A percentile compares a stretch with the other conserved stretches of the same genome.
Evolutionary conservation across 2,797 vertebrate genomes (phyloP).

Genomic region (Bradypodion pumilum): DNA sequence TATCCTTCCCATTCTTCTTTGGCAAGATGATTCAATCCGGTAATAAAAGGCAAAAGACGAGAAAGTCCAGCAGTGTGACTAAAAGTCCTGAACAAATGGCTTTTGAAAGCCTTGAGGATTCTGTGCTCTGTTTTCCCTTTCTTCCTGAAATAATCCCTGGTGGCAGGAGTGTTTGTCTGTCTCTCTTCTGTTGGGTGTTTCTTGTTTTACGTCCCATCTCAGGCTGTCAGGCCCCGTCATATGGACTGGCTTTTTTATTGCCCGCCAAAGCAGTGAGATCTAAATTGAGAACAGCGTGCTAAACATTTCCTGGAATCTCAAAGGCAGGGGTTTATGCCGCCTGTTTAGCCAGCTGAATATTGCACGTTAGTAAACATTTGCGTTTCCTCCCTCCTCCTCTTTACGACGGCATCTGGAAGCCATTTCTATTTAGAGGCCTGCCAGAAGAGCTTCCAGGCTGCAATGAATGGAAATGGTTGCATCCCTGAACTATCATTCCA

Average conservation of each 20-base stretch:
- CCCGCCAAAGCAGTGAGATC: too few species aligned
- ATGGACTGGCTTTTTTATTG: not conserved
- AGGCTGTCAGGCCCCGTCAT: not conserved
- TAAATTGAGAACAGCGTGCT: not conserved
- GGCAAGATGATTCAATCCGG: not conserved
- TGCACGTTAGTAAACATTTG: conserved; percentile 51
- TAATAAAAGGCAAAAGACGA: not conserved
- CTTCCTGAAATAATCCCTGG: not conserved
- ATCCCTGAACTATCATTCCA: conserved; percentile 72
- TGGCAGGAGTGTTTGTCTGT: not conserved
- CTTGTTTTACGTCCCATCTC: not conserved
- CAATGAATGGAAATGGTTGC: conserved; percentile 64
- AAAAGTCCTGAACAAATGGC: not conserved
- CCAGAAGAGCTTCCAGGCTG: conserved; percentile 70
- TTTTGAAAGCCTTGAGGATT: not conserved
- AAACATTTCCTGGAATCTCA: not conserved
- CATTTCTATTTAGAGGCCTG: conserved; percentile 64
- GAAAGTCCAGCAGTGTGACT: too few species aligned
- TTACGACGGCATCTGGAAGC: conserved; percentile 75
- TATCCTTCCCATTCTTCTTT: not conserved
- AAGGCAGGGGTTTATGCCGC: conserved; percentile 10
- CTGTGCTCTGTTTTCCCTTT: too few species aligned
- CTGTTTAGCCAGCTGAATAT: conserved; percentile 25
- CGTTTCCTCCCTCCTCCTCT: conserved; percentile 13
- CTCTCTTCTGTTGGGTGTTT: not conserved